Percentiles rank a stretch among this genome's conserved stretches.
These are phyloP conservation scores for Nyctibius grandis DNA, from an alignment of 2,797 vertebrate species.

Conservation along the genomic window DNA sequence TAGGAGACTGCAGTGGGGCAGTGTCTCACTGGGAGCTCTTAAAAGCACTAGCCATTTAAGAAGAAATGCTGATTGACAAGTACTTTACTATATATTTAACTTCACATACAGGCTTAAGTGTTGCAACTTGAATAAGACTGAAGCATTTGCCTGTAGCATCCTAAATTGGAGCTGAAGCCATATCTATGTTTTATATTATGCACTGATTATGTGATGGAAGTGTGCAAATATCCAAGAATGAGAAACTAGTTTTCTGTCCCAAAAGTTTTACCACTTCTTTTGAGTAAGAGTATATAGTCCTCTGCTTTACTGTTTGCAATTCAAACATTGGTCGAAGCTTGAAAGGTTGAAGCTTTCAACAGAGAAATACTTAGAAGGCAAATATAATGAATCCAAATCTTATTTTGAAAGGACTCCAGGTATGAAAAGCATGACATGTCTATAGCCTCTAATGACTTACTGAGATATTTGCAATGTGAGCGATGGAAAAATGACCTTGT, in stretches of 20 bases:
- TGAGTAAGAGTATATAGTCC: not conserved
- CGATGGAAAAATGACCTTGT: slow-evolving; percentile 53
- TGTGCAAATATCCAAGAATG: not conserved
- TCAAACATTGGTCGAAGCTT: not conserved
- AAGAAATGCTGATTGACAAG: not conserved
- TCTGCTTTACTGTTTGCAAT: not conserved
- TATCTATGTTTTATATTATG: not conserved
- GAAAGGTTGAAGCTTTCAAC: slow-evolving; percentile 6
- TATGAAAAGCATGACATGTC: slow-evolving; percentile 27
- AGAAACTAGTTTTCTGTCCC: not conserved
- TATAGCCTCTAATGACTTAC: not conserved
- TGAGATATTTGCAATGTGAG: slow-evolving; percentile 36
- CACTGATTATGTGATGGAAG: not conserved
- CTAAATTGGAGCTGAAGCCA: not conserved
- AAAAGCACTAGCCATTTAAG: not conserved
- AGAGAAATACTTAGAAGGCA: slow-evolving; percentile 9
- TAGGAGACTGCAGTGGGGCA: not conserved
- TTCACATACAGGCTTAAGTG: not conserved
- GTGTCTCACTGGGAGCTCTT: not conserved
- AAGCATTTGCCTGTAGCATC: not conserved
- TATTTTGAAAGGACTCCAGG: slow-evolving; percentile 23
- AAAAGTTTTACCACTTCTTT: not conserved
- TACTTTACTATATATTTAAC: not conserved
- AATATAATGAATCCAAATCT: not conserved
- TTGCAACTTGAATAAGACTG: not conserved